Percentiles rank a stretch among this genome's conserved stretches.
phyloP scores from a whole-genome alignment of 1,140 invertebrate genomes.

The Heliconius eleuchia region DNA sequence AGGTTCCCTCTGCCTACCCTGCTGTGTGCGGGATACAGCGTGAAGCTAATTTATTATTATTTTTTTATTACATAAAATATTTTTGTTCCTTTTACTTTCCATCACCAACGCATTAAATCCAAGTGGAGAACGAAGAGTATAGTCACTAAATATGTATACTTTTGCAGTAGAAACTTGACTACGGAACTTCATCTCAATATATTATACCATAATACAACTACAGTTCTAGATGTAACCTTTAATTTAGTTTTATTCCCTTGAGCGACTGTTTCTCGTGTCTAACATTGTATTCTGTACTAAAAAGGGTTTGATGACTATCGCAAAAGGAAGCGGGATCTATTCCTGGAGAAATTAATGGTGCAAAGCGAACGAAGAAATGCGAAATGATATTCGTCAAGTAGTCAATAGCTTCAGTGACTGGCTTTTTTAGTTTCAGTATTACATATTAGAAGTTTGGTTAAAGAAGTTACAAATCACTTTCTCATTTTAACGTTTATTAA shows the following conservation, averaged over 20 bases:
- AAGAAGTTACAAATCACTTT: no score
- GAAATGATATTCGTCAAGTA: neutral
- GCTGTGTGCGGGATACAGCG: no score
- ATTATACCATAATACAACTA: neutral
- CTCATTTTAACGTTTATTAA: no score
- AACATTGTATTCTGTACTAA: neutral
- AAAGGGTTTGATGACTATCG: neutral
- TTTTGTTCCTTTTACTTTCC: no score
- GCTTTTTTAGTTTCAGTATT: neutral
- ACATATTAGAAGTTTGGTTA: no score
- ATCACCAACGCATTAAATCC: no score
- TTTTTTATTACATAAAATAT: no score
- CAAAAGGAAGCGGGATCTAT: neutral
- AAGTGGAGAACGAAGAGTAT: neutral
- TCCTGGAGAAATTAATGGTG: neutral
- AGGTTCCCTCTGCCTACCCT: no score
- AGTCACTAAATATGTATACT: neutral
- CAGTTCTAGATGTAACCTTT: neutral
- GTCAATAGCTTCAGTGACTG: neutral
- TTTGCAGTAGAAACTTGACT: neutral
- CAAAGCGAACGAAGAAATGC: neutral
- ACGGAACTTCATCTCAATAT: slow-evolving; percentile 1
- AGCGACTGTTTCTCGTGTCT: neutral
- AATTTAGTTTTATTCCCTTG: neutral
- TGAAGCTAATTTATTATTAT: no score